Evolutionary conservation across 1,140 invertebrate genomes (phyloP), one percentile per base, ranked within the genome.

Genomic region (Cyclina sinensis): DNA sequence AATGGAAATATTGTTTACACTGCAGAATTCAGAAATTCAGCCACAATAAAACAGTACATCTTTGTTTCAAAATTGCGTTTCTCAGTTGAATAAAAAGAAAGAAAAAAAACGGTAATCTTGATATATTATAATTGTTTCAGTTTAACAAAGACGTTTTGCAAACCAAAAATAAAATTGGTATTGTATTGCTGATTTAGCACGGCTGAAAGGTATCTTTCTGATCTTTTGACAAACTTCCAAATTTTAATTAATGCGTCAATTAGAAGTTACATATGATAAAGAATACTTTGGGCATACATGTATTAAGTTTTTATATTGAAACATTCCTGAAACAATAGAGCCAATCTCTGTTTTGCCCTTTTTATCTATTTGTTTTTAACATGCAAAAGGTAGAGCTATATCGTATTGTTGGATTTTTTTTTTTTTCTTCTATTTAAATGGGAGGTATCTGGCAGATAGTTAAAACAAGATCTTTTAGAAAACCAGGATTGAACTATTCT

Each of bases 201-300:
- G 24, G 57, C n/a, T 37, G 65, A 5, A 37, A 27, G 21, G 9
- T 70, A 35, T 70, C 35, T 2, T 35, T 37, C 12, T 39, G 14
- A 70, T 70, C 65, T 18, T 35, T 70, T 70, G 65, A 21, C 35
- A 70, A 37, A 32, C 65, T 37, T 39, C 65, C 65, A 70, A 70
- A n/a, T 70, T 70, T 39, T 70, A 70, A 70, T 70, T 70, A 70
- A 70, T 70, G 35, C 32, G 4, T 70, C 27, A 3, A 37, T 70
- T 70, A 30, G 37, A 70, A 24, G n/a, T 62, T 65, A 65, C 59
- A 18, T 65, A 27, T 5, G 11, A 12, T 30, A 30, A 27, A n/a
- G 27, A 65, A 65, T 21, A 65, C 59, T 65, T 65, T 65, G 59
- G n/a, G 59, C 59, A 65, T 65, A n/a, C n/a, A n/a, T 59, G 4